These are phyloP conservation scores for Chaenogobius annularis DNA, from an alignment of 2,113 vertebrate genomes.

Conservation along the genomic window DNA sequence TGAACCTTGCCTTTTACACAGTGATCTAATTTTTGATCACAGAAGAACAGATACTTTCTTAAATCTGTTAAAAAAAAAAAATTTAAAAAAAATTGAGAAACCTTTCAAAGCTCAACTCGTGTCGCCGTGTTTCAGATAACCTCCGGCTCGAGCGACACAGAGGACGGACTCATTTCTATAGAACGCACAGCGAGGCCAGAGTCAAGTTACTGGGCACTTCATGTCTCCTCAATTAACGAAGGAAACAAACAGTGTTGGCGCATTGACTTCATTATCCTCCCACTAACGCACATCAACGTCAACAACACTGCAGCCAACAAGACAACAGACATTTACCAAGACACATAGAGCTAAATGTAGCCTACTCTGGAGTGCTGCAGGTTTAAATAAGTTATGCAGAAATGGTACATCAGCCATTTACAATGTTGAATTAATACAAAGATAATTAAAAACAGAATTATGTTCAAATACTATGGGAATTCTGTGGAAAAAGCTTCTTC, in stretches of 20 bases:
- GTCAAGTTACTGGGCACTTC: conserved; percentile 30
- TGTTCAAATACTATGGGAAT: no score
- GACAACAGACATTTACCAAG: conserved; percentile 20
- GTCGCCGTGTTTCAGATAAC: not conserved
- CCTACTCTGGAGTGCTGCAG: no score
- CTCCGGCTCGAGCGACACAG: not conserved
- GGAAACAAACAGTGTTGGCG: conserved; percentile 23
- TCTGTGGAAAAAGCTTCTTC: no score
- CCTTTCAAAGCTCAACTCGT: not conserved
- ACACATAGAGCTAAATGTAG: not conserved
- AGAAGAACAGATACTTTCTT: not conserved
- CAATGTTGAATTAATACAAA: no score
- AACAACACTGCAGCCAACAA: conserved; percentile 24
- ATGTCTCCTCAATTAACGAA: conserved; percentile 24
- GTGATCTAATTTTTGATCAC: not conserved
- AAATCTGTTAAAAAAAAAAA: not conserved
- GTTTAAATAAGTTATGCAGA: no score
- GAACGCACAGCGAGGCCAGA: not conserved
- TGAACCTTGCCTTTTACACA: not conserved
- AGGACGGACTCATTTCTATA: not conserved
- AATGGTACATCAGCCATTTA: no score
- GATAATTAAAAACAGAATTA: no score
- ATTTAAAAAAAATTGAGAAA: not conserved
- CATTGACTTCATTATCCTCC: conserved; percentile 26
- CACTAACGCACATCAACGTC: conserved; percentile 27